phyloP scores from a whole-genome alignment of 2,888 invertebrate genomes.

The Gasteruption jaculator region DNA sequence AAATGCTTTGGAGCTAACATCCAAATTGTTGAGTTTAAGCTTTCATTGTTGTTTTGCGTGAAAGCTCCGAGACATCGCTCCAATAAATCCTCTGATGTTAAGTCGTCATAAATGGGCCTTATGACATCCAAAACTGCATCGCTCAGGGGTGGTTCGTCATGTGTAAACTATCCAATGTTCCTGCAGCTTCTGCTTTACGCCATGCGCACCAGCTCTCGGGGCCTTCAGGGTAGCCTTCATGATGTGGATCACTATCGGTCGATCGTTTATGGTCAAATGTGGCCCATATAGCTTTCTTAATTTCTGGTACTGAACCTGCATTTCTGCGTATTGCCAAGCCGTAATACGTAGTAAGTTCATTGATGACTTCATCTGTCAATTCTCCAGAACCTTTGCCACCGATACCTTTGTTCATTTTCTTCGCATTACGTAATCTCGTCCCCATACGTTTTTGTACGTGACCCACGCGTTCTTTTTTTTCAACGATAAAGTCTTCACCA shows the following conservation, averaged over 20 bases:
- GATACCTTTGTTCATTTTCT: too few species aligned
- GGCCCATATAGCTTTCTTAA: constrained; percentile 17
- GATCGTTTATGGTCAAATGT: constrained; percentile 15
- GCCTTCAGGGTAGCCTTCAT: constrained; percentile 12
- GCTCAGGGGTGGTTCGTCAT: constrained; percentile 10
- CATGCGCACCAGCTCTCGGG: constrained; percentile 13
- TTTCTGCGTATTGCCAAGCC: constrained; percentile 16
- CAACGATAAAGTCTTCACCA: too few species aligned
- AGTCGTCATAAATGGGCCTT: constrained; percentile 14
- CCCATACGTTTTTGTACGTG: too few species aligned
- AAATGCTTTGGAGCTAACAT: constrained; percentile 10
- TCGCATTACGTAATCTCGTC: too few species aligned
- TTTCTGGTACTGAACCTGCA: constrained; percentile 11
- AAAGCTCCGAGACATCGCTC: constrained; percentile 13
- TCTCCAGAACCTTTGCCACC: constrained; percentile 13
- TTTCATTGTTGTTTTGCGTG: constrained; percentile 14
- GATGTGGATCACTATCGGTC: constrained; percentile 17
- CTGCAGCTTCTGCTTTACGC: constrained; percentile 11
- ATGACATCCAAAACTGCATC: constrained; percentile 12
- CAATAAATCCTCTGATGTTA: constrained; percentile 13
- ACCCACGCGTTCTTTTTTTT: too few species aligned
- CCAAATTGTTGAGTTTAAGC: constrained; percentile 13
- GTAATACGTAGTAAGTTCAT: constrained; percentile 12
- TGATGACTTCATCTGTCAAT: constrained; percentile 15
- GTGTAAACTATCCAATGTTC: constrained; percentile 12